These are phyloP conservation scores for Hesperophylax magnus DNA, from an alignment of 1,140 invertebrate genomes.

Conservation along the genomic window DNA sequence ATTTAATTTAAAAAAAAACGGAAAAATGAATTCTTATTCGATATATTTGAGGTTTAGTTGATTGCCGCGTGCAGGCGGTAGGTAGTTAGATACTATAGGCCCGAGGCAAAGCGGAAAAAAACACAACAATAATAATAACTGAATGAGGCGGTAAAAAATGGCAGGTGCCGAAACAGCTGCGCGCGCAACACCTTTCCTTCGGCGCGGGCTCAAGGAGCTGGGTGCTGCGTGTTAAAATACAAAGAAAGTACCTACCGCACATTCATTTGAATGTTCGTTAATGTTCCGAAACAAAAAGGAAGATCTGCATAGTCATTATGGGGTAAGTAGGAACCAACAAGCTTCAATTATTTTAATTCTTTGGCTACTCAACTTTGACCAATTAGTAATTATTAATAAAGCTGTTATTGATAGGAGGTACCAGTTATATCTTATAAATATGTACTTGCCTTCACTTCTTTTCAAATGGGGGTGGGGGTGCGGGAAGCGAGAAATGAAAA, in stretches of 20 bases:
- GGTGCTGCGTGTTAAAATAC: conserved; percentile 12
- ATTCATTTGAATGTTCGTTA: not conserved
- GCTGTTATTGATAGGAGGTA: too few species aligned
- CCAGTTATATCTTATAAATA: too few species aligned
- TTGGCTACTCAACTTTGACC: too few species aligned
- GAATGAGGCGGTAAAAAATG: conserved; percentile 28
- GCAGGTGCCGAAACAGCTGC: conserved; percentile 28
- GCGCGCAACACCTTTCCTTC: conserved; percentile 30
- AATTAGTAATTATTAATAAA: too few species aligned
- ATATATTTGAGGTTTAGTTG: not conserved
- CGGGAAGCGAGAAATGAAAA: too few species aligned
- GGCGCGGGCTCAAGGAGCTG: not conserved
- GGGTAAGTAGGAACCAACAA: too few species aligned
- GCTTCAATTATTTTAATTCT: too few species aligned
- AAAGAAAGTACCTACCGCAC: not conserved
- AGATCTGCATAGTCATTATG: too few species aligned
- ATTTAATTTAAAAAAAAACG: too few species aligned
- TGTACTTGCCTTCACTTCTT: too few species aligned
- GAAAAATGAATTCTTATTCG: too few species aligned
- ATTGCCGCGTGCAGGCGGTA: not conserved
- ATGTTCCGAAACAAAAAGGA: conserved; percentile 1
- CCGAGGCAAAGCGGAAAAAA: conserved; percentile 18
- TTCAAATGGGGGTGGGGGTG: too few species aligned
- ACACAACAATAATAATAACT: conserved; percentile 19
- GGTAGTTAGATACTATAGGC: not conserved